Base-by-base conservation (phyloP, 2,113 vertebrate species). In the Hirundichthys speculiger region DNA sequence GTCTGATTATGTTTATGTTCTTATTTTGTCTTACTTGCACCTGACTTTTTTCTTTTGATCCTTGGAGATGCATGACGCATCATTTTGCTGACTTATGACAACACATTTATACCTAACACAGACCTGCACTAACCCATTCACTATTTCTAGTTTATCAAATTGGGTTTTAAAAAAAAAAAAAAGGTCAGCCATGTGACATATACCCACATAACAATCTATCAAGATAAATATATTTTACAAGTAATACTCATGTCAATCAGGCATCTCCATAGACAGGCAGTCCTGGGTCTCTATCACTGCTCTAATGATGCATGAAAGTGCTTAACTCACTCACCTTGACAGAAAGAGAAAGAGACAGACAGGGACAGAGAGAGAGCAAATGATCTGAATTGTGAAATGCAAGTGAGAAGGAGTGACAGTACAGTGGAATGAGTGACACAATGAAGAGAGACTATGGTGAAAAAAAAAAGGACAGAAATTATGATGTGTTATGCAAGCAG, bases 291-390 rank as follows among this genome's bases (percentile, higher is more conserved):
- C 79, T 82, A 82, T 84, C 77, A 77, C 75, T 59, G 82, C 74
- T 89, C 85, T 89, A 88, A 91, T 76, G 88, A 86, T 87, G 85
- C 87, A 79, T 89, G 81, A 88, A 91, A 87, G 83, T 80, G 78
- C 69, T 80, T 75, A 45, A 68, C 75, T 88, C 71, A 13, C 82
- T 88, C 90, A 86, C 78, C 85, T 85, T 89, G 78, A 87, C 77
- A 61, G 25, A 18, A 25, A 34, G 18, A 15, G n/a, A 19, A 45
- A 24, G 52, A 43, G 43, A 27, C 16, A 42, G 19, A 51, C 27
- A 25, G 13, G 24, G 58, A 25, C 52, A 13, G 27, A 0, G 16
- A 12, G 41, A 52, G 43, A 55, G 64, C 1, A 20, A 64, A 68
- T 16, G 52, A 76, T 73, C 63, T 58, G 66, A 62, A 21, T 58